A percentile compares a stretch with the other conserved stretches of the same genome.
These are phyloP conservation scores for Tryphoninae sp. DNA, from an alignment of 2,888 invertebrate species.

Conservation along the genomic window DNA sequence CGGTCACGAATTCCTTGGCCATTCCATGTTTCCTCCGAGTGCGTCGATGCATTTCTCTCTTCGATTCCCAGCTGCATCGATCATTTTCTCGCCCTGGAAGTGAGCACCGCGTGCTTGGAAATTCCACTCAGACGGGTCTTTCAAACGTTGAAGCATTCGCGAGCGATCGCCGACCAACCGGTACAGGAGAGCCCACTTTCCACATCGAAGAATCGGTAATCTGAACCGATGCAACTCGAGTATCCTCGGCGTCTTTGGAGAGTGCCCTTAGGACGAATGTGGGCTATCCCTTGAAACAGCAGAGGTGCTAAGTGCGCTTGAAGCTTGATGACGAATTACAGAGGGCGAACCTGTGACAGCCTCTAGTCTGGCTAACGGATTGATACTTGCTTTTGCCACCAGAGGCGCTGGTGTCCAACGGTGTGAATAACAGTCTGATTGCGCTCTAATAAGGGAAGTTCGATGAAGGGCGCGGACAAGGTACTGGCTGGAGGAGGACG, in stretches of 20 bases:
- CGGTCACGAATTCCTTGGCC: conserved; percentile 25
- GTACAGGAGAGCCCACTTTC: background rate
- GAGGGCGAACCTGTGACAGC: no score
- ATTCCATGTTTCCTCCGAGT: conserved; percentile 24
- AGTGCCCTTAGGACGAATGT: background rate
- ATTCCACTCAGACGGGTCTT: conserved; percentile 26
- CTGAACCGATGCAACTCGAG: background rate
- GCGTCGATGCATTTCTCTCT: conserved; percentile 18
- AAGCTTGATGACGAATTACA: no score
- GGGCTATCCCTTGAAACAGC: background rate
- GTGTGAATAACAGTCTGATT: conserved; percentile 60
- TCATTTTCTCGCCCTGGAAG: conserved; percentile 18
- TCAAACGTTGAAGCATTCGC: conserved; percentile 13
- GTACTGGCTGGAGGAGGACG: conserved; percentile 1
- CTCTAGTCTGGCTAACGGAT: background rate
- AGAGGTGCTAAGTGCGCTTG: no score
- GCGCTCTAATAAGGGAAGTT: conserved; percentile 49
- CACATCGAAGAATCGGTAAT: conserved; percentile 27
- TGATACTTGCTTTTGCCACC: background rate
- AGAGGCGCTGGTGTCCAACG: background rate
- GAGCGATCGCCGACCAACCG: background rate
- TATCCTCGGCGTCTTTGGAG: background rate
- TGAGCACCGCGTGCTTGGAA: background rate
- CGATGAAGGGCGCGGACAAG: background rate
- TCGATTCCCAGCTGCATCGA: conserved; percentile 46